Base-by-base conservation (phyloP, 2,888 invertebrate genomes). In the Chalcosyrphus nemorum region DNA sequence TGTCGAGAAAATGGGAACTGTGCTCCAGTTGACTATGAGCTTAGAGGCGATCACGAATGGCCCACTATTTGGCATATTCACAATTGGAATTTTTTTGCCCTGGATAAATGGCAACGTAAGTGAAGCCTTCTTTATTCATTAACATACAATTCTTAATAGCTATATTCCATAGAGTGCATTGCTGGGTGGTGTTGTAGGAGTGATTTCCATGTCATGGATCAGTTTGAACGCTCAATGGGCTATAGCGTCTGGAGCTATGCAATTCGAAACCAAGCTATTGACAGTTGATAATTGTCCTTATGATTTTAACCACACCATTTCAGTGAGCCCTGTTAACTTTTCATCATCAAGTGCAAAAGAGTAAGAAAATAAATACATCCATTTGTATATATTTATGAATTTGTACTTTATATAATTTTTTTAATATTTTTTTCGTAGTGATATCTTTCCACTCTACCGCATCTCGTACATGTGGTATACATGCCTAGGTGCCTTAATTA, bases 391-490 rank as follows among this genome's bases (percentile, higher is more conserved):
- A n/a, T n/a, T n/a, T n/a, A n/a, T n/a, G n/a, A n/a, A n/a, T n/a
- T n/a, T n/a, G n/a, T n/a, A n/a, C n/a, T n/a, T n/a, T n/a, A n/a
- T n/a, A 47, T 11, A 5, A 13, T 41, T n/a, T 70, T 65, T 70
- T 38, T 38, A 29, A 24, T 1, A 2, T 19, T 0, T n/a, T 35
- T n/a, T 9, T 86, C 87, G 19, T 32, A 92, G 91, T 38, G 88
- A 89, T 13, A 87, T 91, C 43, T 90, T 91, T 86, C 89, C 91
- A 0, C 78, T 96, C 2, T 94, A 95, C 75, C 94, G 95, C 47
- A 93, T 96, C 7, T 96, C 96, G 0, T 96, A 96, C 89, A 93
- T 96, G 92, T 96, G 96, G 96, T 96, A 95, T 87, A 95, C 96
- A 0, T 90, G 94, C 2, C 89, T 94, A 15, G 95, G 94, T 9